phyloP scores from a whole-genome alignment of 2,888 invertebrate species.

The Hecatera dysodea region DNA sequence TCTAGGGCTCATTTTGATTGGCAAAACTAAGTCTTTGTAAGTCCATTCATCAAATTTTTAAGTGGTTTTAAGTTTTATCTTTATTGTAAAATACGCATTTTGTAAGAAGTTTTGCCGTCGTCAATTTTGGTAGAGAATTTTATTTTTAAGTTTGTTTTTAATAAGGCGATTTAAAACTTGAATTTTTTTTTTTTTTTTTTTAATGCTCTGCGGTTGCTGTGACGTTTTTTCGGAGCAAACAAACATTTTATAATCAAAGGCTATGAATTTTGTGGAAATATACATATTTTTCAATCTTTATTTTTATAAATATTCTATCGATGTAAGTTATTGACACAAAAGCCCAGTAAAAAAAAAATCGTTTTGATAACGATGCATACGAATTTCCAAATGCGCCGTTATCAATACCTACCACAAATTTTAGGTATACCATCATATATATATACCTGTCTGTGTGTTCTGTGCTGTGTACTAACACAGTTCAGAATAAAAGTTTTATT shows the following conservation, averaged over 20 bases:
- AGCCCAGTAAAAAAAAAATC: not conserved
- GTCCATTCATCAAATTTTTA: constrained; percentile 35
- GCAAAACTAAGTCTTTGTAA: constrained; percentile 35
- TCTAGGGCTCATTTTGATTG: constrained; percentile 28
- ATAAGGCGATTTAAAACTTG: not conserved
- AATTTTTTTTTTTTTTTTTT: no score
- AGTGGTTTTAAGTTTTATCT: constrained; percentile 36
- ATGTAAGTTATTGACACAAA: constrained; percentile 7
- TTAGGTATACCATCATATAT: no score
- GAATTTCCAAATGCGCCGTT: no score
- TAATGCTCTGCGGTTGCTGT: not conserved
- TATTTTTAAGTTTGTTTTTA: not conserved
- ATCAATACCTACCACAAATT: no score
- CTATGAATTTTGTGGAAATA: not conserved
- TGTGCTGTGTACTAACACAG: not conserved
- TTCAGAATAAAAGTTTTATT: not conserved
- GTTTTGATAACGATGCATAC: not conserved
- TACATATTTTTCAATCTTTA: constrained; percentile 5
- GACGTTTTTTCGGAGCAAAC: not conserved
- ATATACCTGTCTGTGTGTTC: no score
- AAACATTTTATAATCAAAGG: not conserved
- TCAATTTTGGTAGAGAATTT: not conserved
- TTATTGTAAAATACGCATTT: constrained; percentile 13
- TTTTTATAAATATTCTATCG: constrained; percentile 18
- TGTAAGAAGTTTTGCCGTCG: not conserved